Conservation (phyloP, 2,113 vertebrate species). For the Brachypteracias leptosomus region DNA sequence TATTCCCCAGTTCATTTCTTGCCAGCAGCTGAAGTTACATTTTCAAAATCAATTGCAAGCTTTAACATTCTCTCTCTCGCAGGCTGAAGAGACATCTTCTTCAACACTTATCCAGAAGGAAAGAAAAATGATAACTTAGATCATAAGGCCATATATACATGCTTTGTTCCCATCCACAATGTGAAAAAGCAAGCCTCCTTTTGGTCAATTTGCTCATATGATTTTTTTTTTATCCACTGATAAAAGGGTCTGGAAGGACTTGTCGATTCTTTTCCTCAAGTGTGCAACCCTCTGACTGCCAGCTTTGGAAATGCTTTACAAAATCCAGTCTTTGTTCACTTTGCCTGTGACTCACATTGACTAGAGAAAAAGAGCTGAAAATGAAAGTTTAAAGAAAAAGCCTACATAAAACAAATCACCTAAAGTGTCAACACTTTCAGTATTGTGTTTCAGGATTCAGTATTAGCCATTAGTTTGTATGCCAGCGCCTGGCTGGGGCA, state of each 20-base stretch:
- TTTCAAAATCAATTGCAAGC: neutral
- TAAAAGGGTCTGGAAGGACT: neutral
- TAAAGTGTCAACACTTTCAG: neutral
- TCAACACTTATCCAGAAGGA: neutral
- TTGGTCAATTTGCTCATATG: neutral
- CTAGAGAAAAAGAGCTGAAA: slow-evolving; percentile 3
- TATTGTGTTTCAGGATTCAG: neutral
- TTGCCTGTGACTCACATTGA: slow-evolving; percentile 5
- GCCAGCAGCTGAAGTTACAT: neutral
- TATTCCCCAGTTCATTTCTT: neutral
- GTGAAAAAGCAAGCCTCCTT: neutral
- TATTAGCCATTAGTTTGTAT: neutral
- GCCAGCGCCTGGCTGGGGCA: neutral
- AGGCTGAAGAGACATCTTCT: neutral
- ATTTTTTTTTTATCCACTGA: neutral
- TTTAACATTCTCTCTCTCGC: neutral
- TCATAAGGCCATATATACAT: neutral
- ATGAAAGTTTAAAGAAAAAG: neutral
- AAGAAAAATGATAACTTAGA: neutral
- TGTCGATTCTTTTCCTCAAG: neutral
- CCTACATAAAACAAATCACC: neutral
- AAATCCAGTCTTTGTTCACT: neutral
- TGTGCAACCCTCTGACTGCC: neutral
- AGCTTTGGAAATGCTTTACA: neutral
- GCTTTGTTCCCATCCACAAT: neutral